These are phyloP conservation scores for Sternarchorhynchus goeldii DNA, from an alignment of 2,797 vertebrate species.

Conservation along the genomic window DNA sequence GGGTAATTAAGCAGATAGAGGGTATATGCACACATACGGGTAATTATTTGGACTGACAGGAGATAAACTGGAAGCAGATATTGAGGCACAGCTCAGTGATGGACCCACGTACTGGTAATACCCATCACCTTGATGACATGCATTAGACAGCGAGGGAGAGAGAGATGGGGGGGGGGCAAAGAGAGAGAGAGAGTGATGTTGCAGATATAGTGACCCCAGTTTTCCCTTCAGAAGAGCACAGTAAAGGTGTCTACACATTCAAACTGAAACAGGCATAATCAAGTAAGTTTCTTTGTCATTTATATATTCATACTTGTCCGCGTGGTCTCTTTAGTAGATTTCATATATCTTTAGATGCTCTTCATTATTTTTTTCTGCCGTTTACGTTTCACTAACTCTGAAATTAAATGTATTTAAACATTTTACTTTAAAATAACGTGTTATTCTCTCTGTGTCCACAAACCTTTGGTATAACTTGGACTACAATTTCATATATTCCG, in stretches of 20 bases:
- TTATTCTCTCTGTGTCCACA: not conserved
- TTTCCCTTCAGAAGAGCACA: not conserved
- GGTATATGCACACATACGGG: slow-evolving; percentile 27
- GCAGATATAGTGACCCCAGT: slow-evolving; percentile 8
- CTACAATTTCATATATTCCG: too few relatives aligned
- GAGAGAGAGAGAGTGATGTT: not conserved
- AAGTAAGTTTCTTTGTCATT: not conserved
- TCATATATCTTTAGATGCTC: not conserved
- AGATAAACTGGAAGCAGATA: slow-evolving; percentile 42
- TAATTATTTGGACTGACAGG: slow-evolving; percentile 47
- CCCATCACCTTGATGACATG: not conserved
- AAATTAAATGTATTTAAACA: not conserved
- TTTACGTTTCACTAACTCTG: too few relatives aligned
- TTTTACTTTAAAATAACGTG: not conserved
- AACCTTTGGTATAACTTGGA: too few relatives aligned
- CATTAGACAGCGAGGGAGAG: slow-evolving; percentile 26
- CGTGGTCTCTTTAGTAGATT: not conserved
- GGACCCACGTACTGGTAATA: slow-evolving; percentile 13
- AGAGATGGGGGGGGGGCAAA: not conserved
- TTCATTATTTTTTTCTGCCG: not conserved
- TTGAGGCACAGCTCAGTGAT: slow-evolving; percentile 32
- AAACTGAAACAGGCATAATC: not conserved
- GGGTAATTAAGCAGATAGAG: slow-evolving; percentile 47
- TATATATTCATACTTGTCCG: not conserved
- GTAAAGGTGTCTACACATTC: not conserved